phyloP scores from a whole-genome alignment of 2,113 vertebrate genomes.

The Odobenus rosmarus region DNA sequence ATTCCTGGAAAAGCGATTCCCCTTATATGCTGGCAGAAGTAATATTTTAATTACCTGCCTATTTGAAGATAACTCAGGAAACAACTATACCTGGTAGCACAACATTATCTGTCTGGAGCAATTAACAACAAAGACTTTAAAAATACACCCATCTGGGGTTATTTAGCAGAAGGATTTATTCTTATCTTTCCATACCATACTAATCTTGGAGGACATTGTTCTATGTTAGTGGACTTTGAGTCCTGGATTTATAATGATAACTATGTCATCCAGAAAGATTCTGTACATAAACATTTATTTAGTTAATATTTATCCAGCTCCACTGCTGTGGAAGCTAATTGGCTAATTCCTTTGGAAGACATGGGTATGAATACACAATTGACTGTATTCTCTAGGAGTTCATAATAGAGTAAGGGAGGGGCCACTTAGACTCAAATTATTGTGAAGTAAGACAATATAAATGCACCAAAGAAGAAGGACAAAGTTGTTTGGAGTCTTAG shows the following conservation, averaged over 20 bases:
- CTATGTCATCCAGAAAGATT: background rate
- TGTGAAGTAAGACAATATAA: background rate
- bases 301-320: slow-evolving; percentile 41
- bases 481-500: background rate
- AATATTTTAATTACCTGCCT: slow-evolving; percentile 9
- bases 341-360: background rate
- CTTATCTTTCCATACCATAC: background rate
- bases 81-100: background rate
- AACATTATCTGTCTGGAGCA: background rate
- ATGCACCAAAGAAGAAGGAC: background rate
- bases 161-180: background rate
- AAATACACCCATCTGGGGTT: background rate
- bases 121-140: slow-evolving; percentile 6
- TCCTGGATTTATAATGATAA: background rate
- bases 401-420: background rate
- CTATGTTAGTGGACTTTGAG: background rate
- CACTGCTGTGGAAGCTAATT: background rate
- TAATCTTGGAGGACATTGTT: background rate
- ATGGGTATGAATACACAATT: background rate
- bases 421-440: background rate
- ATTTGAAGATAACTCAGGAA: slow-evolving; percentile 35
- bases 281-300: background rate
- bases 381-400: background rate
- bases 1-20: slow-evolving; percentile 21
- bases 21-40: background rate